These are phyloP conservation scores for Dreissena rostriformis DNA, from an alignment of 1,140 invertebrate genomes.

Conservation along the genomic window DNA sequence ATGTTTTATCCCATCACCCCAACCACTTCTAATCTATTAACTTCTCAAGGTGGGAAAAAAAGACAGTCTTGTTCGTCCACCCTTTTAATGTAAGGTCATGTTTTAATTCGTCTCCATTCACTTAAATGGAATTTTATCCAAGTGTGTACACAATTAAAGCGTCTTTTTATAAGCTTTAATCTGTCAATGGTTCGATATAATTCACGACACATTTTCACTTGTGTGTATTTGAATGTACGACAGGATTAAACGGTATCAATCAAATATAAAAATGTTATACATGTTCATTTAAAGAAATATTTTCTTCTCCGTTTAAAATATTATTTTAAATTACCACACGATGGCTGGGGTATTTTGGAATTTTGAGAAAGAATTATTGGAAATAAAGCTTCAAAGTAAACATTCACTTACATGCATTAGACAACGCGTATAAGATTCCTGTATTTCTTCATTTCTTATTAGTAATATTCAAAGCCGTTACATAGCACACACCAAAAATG, in stretches of 20 bases:
- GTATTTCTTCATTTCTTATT: too few relatives aligned
- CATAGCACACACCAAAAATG: too few relatives aligned
- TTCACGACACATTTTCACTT: slow-evolving; percentile 20
- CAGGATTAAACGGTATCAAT: slow-evolving; percentile 38
- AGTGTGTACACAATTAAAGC: slow-evolving; percentile 33
- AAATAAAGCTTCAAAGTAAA: too few relatives aligned
- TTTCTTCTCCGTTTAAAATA: slow-evolving; percentile 38
- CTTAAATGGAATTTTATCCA: not conserved
- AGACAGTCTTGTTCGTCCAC: too few relatives aligned
- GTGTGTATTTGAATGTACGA: slow-evolving; percentile 35
- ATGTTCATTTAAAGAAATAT: slow-evolving; percentile 49
- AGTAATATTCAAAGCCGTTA: too few relatives aligned
- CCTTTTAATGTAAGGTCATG: not conserved
- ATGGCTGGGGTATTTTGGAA: too few relatives aligned
- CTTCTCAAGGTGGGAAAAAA: too few relatives aligned
- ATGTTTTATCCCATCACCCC: too few relatives aligned
- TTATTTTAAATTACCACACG: slow-evolving; percentile 6
- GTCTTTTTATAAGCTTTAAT: slow-evolving; percentile 49
- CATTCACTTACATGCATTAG: too few relatives aligned
- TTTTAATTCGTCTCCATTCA: not conserved
- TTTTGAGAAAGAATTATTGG: too few relatives aligned
- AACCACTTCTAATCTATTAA: too few relatives aligned
- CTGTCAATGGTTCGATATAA: slow-evolving; percentile 21
- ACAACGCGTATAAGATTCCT: too few relatives aligned
- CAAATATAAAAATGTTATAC: slow-evolving; percentile 9